Evolutionary conservation across 2,888 invertebrate species (phyloP).

Genomic region (Baronia brevicornis): DNA sequence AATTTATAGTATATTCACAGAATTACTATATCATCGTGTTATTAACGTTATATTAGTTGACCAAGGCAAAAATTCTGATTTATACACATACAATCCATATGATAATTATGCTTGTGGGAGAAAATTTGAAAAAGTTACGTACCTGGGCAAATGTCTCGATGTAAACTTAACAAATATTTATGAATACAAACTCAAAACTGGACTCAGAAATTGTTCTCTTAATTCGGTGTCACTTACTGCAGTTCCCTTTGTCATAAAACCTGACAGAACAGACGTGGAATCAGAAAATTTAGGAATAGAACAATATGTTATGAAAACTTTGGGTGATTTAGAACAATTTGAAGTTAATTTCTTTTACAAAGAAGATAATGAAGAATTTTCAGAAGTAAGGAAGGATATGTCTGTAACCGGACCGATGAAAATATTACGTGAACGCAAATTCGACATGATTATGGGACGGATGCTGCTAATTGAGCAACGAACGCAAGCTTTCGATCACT

Average conservation of each 20-base stretch:
- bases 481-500: slow-evolving; percentile 28
- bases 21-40: not conserved
- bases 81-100: slow-evolving; percentile 48
- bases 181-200: slow-evolving; percentile 30
- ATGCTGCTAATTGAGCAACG: slow-evolving; percentile 24
- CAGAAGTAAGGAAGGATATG: slow-evolving; percentile 20
- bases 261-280: no score
- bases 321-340: slow-evolving; percentile 35
- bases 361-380: slow-evolving; percentile 20
- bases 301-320: slow-evolving; percentile 27
- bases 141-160: slow-evolving; percentile 34
- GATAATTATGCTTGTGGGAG: slow-evolving; percentile 45
- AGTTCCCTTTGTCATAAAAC: slow-evolving; percentile 38
- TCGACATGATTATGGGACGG: slow-evolving; percentile 27
- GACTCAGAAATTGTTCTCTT: slow-evolving; percentile 40
- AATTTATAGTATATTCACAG: not conserved
- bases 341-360: slow-evolving; percentile 29
- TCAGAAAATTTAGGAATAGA: slow-evolving; percentile 21
- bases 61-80: slow-evolving; percentile 26
- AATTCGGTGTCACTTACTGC: slow-evolving; percentile 31
- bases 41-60: slow-evolving; percentile 30
- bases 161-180: slow-evolving; percentile 24
- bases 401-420: slow-evolving; percentile 28
- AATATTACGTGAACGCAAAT: slow-evolving; percentile 22
- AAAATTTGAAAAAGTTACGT: slow-evolving; percentile 32